These are phyloP conservation scores for Leucosticte australis DNA, from an alignment of 2,113 vertebrate species.

Conservation along the genomic window DNA sequence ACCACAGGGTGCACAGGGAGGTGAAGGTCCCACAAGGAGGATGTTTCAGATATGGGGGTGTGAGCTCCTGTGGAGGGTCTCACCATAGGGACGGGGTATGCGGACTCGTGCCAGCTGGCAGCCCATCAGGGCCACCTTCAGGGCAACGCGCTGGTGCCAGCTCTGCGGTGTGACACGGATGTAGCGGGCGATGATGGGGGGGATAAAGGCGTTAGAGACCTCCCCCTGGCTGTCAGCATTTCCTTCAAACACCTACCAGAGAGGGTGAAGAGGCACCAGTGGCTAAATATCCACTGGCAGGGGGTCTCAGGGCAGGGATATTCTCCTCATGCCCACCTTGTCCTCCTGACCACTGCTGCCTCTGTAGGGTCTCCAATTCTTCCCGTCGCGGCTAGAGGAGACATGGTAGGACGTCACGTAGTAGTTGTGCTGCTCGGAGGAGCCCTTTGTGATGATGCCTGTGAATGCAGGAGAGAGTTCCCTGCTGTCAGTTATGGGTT, in stretches of 20 bases:
- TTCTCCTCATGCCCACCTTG: constrained; percentile 65
- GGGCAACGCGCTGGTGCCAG: constrained; percentile 71
- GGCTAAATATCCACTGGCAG: rapidly evolving
- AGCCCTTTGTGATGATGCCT: constrained; percentile 81
- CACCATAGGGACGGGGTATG: not conserved
- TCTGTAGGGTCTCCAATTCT: constrained; percentile 82
- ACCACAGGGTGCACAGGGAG: rapidly evolving
- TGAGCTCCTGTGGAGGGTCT: not conserved
- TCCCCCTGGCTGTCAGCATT: constrained; percentile 66
- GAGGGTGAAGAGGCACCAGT: not conserved
- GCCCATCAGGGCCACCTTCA: constrained; percentile 78
- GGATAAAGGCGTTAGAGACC: constrained; percentile 81
- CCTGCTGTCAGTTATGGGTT: not conserved
- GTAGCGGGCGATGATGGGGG: constrained; percentile 76
- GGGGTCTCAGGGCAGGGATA: not conserved
- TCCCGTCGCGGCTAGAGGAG: constrained; percentile 79
- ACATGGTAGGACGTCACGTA: constrained; percentile 76
- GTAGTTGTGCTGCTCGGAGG: constrained; percentile 45
- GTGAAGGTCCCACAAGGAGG: rapidly evolving
- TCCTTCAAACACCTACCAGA: constrained; percentile 78
- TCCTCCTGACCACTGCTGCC: constrained; percentile 70
- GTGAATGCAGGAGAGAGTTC: not conserved
- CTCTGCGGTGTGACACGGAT: constrained; percentile 73
- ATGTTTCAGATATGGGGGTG: rapidly evolving
- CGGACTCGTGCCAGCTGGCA: constrained; percentile 56